Evolutionary conservation across 1,140 invertebrate genomes (phyloP).

Genomic region (Aphis gossypii): DNA sequence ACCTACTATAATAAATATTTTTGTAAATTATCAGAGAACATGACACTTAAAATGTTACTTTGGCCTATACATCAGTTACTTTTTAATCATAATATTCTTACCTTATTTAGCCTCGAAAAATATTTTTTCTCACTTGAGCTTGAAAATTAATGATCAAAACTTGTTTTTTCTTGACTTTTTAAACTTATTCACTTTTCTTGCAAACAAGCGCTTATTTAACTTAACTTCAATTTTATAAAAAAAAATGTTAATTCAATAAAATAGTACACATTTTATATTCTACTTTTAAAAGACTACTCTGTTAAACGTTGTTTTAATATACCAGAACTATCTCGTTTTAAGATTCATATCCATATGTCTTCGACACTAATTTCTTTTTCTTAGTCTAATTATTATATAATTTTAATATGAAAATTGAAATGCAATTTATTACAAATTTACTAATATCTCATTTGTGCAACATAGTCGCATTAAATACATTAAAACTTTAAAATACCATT

Average conservation of each 20-base stretch:
- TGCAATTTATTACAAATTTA: not conserved
- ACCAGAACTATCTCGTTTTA: not conserved
- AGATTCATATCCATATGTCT: not conserved
- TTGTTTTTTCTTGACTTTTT: not conserved
- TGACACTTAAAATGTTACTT: no score
- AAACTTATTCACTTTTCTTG: not conserved
- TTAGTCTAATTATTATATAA: not conserved
- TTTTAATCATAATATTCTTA: no score
- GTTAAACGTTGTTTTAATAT: not conserved
- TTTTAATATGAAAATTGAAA: not conserved
- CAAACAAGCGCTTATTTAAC: not conserved
- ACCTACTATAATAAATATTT: no score
- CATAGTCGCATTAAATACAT: no score
- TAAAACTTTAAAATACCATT: not conserved
- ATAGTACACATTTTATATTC: not conserved
- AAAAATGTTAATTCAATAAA: not conserved
- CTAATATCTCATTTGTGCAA: not conserved
- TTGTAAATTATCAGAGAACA: no score
- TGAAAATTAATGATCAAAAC: not conserved
- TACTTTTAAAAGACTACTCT: not conserved
- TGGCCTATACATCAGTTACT: no score
- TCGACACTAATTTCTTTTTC: not conserved
- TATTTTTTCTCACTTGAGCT: not conserved
- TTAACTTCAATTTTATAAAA: not conserved
- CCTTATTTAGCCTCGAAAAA: no score